Base-by-base conservation (phyloP, 2,888 invertebrate species). In the Diarsia rubi region DNA sequence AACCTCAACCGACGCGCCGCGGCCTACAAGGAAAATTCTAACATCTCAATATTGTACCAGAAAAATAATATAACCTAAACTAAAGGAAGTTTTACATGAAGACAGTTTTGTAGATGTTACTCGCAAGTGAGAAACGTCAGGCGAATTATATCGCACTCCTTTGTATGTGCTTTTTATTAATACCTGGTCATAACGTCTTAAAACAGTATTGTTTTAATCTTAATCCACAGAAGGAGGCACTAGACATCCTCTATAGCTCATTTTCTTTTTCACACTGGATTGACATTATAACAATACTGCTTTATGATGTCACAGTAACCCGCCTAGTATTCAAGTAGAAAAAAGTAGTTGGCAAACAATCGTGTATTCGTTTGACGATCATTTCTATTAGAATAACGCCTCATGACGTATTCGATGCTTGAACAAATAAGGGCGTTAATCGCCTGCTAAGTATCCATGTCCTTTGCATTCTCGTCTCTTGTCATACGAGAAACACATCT, bases 21-120 rank as follows among this genome's bases (percentile, higher is more conserved):
- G 44, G 31, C 52, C 62, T 47, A 73, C 27, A 24, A 68, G 84
- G 71, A 81, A 82, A 81, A 59, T 69, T 69, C 19, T 11, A n/a
- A 62, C 70, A 52, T 79, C 27, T 59, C 69, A 74, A 74, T 75
- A 71, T 77, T 47, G 73, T 66, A 5, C n/a, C 57, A 66, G 49
- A 73, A 78, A 72, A 60, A 37, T 37, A 37, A 37, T 37, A 37
- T 37, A 82, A 78, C 44, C 47, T 42, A 72, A 19, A 19, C 0
- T 42, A 21, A 24, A 54, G 54, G 12, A 45, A 0, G 3, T 21
- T 24, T 24, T 31, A 79, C 31, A 47, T 8, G 9, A 14, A 3
- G 24, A 45, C 0, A 52, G 1, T 3, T 27, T 42, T n/a, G n/a
- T 57, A 21, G 16, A 37, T 16, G 2, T 37, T 4, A 44, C 0